Percentiles rank a stretch among this genome's conserved stretches.
phyloP scores from a whole-genome alignment of 2,113 vertebrate genomes.

The Scalopus aquaticus region DNA sequence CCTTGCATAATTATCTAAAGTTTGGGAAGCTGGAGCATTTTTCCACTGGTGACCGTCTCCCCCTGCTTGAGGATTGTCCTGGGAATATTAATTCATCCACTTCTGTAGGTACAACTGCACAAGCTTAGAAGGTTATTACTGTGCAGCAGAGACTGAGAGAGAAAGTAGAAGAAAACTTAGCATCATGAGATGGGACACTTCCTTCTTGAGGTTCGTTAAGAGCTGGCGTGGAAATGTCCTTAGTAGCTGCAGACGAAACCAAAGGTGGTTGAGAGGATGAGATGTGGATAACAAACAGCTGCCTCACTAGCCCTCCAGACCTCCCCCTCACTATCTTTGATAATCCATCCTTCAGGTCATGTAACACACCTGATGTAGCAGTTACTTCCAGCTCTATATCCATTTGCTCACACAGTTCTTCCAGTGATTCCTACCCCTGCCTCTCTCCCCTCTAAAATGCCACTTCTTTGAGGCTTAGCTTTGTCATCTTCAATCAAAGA shows the following conservation, averaged over 20 bases:
- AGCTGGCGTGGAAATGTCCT: background rate
- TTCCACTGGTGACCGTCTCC: no score
- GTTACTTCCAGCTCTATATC: background rate
- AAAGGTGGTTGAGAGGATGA: background rate
- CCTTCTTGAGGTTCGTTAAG: background rate
- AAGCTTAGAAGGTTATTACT: background rate
- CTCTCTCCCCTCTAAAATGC: background rate
- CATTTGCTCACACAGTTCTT: background rate
- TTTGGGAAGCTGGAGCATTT: background rate
- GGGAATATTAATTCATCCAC: background rate
- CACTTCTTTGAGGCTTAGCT: background rate
- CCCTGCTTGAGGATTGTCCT: background rate
- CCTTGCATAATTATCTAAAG: background rate
- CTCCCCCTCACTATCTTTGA: background rate
- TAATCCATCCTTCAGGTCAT: background rate
- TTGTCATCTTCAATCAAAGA: background rate
- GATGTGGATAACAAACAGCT: background rate
- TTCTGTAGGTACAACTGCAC: background rate
- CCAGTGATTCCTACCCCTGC: background rate
- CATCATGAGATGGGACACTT: background rate
- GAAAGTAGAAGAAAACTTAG: background rate
- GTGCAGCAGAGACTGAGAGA: background rate
- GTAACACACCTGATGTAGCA: background rate
- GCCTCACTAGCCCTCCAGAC: background rate
- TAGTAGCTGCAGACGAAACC: background rate